phyloP scores from a whole-genome alignment of 2,797 vertebrate genomes.

The Lepidocolaptes lacrymiger region DNA sequence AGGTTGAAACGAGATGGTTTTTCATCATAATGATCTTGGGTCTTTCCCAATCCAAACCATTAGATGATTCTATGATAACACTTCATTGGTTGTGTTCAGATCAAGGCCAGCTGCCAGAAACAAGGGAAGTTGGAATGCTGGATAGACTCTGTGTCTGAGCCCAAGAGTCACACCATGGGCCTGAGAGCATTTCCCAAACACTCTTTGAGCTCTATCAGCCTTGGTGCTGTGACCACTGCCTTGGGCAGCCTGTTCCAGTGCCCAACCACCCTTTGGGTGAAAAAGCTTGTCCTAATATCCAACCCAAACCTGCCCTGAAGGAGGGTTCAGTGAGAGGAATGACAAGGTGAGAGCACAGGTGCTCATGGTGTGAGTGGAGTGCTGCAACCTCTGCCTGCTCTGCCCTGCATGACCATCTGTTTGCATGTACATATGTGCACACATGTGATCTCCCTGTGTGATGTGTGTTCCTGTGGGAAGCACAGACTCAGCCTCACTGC shows the following conservation, averaged over 20 bases:
- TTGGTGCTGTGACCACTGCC: rapidly evolving
- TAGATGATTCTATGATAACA: background rate
- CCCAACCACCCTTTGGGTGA: background rate
- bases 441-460: rapidly evolving
- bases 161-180: background rate
- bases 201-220: background rate
- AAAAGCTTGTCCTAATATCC: background rate
- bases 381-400: background rate
- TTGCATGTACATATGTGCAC: rapidly evolving
- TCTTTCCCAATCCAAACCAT: background rate
- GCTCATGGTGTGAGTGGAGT: background rate
- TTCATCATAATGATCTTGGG: background rate
- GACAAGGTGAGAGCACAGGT: background rate
- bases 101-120: background rate
- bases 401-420: background rate
- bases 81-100: background rate
- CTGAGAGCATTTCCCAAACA: rapidly evolving
- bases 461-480: background rate
- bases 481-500: background rate
- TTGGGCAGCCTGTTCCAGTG: background rate
- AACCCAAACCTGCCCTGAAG: background rate
- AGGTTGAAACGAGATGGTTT: background rate
- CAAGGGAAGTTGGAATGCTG: background rate
- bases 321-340: background rate
- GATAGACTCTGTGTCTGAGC: background rate